Percentiles rank a stretch among this genome's conserved stretches.
These are phyloP conservation scores for Podabrus alpinus DNA, from an alignment of 2,888 invertebrate species.

Conservation along the genomic window DNA sequence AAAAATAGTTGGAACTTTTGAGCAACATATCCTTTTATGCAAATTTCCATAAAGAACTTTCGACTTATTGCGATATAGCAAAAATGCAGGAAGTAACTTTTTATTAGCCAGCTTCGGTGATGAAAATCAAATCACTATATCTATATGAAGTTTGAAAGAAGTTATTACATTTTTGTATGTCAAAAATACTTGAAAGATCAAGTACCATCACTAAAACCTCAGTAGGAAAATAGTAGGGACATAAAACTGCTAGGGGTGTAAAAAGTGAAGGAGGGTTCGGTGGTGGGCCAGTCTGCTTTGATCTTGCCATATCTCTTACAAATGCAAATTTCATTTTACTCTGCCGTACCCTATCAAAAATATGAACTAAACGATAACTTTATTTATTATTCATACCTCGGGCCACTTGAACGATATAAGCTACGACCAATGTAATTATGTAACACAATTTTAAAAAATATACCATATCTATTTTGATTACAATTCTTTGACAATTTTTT, in stretches of 20 bases:
- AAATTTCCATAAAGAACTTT: no score
- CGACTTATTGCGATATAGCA: no score
- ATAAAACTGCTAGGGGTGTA: constrained; percentile 33
- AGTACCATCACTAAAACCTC: constrained; percentile 37
- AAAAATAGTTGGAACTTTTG: not conserved
- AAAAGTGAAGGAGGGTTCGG: constrained; percentile 33
- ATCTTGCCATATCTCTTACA: constrained; percentile 60
- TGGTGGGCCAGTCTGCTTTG: constrained; percentile 52
- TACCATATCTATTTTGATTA: not conserved
- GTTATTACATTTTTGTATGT: constrained; percentile 4
- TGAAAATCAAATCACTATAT: not conserved
- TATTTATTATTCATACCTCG: constrained; percentile 65
- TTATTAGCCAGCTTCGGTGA: not conserved
- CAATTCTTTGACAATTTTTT: not conserved
- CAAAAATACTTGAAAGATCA: constrained; percentile 9
- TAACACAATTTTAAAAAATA: not conserved
- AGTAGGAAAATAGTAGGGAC: constrained; percentile 34
- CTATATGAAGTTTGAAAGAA: not conserved
- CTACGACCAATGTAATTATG: constrained; percentile 32
- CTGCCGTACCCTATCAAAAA: constrained; percentile 60
- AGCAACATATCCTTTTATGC: no score
- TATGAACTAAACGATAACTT: constrained; percentile 67
- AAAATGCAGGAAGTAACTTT: no score
- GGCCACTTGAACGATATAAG: constrained; percentile 45
- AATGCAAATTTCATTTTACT: constrained; percentile 60